Evolutionary conservation across 2,113 vertebrate species (phyloP), one percentile per base, ranked within the genome.

Genomic region (Formicarius rufipectus): DNA sequence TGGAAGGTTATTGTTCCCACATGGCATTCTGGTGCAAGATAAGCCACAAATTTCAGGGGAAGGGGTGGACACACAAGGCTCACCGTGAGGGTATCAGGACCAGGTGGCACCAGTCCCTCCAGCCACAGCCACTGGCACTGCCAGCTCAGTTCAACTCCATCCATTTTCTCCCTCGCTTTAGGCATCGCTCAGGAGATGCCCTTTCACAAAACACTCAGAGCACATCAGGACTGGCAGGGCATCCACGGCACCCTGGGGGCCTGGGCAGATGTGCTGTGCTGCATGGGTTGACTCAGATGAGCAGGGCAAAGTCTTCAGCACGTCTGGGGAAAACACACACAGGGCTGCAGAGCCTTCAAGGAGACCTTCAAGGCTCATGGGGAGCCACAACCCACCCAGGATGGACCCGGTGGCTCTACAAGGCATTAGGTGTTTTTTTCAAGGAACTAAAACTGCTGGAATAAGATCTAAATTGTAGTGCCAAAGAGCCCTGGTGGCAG

Each of bases 381-480:
- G 42, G 52, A 92, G 23, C 20, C 11, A 23, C 0, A 6, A 16
- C 33, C 49, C 2, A 1, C 8, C 21, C 44, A 7, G 40, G 35
- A n/a, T 5, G 3, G 1, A 14, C 22, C 12, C 56, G 9, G 24
- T 1, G 4, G 13, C 37, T 14, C 19, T 5, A 19, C 22, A 14
- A 14, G 55, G 27, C 1, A 0, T 5, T 2, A 14, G 75, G 35
- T 3, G 1, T 35, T 69, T 68, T 22, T 9, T 21, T 24, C 15
- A n/a, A 3, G 50, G 33, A 39, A 15, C 2, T 2, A 39, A 80
- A 84, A 35, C 55, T 69, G 49, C 58, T 13, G 55, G 50, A 53
- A 12, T 3, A 3, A 11, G 24, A 21, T 53, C 40, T 15, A 5
- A 58, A 42, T 27, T 1, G 23, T 5, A 15, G 56, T 0, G 0